phyloP scores from a whole-genome alignment of 2,797 vertebrate genomes.

The Acropternis orthonyx region DNA sequence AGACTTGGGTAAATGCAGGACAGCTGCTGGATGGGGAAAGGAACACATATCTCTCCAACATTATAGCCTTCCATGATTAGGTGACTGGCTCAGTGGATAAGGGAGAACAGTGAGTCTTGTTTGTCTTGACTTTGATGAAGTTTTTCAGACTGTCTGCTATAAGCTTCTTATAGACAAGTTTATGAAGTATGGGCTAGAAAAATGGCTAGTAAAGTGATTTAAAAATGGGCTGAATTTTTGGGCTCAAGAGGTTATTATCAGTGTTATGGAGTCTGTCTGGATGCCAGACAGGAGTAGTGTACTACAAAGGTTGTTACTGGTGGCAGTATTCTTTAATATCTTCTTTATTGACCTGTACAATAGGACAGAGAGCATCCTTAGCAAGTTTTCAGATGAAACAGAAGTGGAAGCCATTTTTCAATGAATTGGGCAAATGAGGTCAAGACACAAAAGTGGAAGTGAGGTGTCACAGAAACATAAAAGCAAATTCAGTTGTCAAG shows the following conservation, averaged over 20 bases:
- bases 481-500: neutral
- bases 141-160: neutral
- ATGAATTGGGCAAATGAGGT: neutral
- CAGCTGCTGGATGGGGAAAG: neutral
- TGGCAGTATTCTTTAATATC: neutral
- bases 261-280: neutral
- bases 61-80: neutral
- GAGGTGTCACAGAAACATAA: neutral
- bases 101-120: neutral
- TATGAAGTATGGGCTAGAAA: neutral
- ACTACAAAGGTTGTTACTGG: neutral
- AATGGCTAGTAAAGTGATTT: neutral
- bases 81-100: neutral
- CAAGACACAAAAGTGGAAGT: neutral
- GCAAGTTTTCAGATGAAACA: neutral
- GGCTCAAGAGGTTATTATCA: neutral
- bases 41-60: accelerated
- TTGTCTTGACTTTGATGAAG: neutral
- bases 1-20: neutral
- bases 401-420: neutral
- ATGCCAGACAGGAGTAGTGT: neutral
- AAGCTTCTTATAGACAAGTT: neutral
- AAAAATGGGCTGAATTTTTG: neutral
- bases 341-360: neutral
- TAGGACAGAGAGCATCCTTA: neutral